Base-by-base conservation (phyloP, 2,888 invertebrate species). In the Phasia obesa region DNA sequence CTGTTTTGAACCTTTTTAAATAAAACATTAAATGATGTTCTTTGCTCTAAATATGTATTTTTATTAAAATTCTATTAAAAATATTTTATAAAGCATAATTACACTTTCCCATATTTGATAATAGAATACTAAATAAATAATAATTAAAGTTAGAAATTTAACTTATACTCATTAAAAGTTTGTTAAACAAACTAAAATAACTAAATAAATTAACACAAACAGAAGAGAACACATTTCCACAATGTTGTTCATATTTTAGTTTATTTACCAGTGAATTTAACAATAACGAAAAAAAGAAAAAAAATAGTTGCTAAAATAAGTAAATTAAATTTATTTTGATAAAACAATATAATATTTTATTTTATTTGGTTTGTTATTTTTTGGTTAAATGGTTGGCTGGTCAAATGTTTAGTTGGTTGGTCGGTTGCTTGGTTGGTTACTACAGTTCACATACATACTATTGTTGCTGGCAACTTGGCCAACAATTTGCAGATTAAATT, bases 131-230 rank as follows among this genome's bases (percentile, higher is more conserved):
- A 59, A 67, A 49, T 27, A 38, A 79, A 75, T 74, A 73, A 23
- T 71, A 69, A 59, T 77, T 47, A 1, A 7, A 21, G 21, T 42
- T 65, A 11, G 31, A 65, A 44, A 49, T 55, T 71, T 27, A 38
- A 49, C 55, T 38, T 65, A 71, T 42, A 38, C 47, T 71, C 64
- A 71, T 65, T 71, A 65, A 78, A 71, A 78, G 78, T 78, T 71
- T 64, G 57, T 71, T 27, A 15, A 59, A 53, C 60, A 51, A 67
- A 51, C 51, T 17, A 31, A 60, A 42, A 57, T 47, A 13, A 27
- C 27, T 27, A 35, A 57, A 19, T 25, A 62, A 35, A 65, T 31
- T 35, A 64, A n/a, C 19, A 4, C 4, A 23, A 47, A 65, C 31
- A 19, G 27, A 27, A 25, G n/a, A 11, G 4, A 55, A 44, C 25